Percentiles rank a stretch among this genome's conserved stretches.
Evolutionary conservation across 2,797 vertebrate genomes (phyloP).

Genomic region (Antrozous pallidus): DNA sequence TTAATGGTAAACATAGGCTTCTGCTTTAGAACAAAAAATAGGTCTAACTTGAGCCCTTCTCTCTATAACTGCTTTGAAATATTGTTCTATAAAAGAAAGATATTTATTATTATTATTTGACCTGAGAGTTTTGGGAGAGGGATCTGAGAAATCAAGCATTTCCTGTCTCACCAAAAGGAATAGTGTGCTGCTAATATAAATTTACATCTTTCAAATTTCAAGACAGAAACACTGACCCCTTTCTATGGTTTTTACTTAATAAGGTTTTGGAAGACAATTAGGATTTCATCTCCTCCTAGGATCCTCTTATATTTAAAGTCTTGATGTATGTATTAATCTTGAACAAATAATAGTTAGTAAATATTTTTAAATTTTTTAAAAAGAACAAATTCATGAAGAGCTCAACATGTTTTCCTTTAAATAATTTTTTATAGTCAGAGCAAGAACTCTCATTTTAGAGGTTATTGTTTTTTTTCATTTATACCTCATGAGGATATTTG

Average conservation of each 20-base stretch:
- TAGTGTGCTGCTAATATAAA: not conserved
- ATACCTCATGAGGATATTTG: not conserved
- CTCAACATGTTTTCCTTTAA: not conserved
- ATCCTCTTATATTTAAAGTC: not conserved
- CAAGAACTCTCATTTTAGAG: not conserved
- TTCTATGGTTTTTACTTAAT: not conserved
- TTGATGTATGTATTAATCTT: not conserved
- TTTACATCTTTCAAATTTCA: not conserved
- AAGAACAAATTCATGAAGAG: not conserved
- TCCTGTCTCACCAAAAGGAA: accelerated
- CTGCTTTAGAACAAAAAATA: not conserved
- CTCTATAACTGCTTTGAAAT: not conserved
- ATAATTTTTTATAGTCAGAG: not conserved
- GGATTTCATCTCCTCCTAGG: not conserved
- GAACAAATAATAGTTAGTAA: not conserved
- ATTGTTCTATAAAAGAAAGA: not conserved
- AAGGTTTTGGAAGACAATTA: not conserved
- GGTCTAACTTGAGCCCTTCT: not conserved
- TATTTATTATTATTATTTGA: not conserved
- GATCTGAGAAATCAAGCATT: not conserved
- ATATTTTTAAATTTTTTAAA: not conserved
- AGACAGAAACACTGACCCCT: not conserved
- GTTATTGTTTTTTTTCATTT: not conserved
- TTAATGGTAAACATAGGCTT: not conserved
- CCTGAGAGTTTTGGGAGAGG: not conserved